Evolutionary conservation across 2,113 vertebrate genomes (phyloP), one percentile per base, ranked within the genome.

Genomic region (Edolisoma coerulescens): DNA sequence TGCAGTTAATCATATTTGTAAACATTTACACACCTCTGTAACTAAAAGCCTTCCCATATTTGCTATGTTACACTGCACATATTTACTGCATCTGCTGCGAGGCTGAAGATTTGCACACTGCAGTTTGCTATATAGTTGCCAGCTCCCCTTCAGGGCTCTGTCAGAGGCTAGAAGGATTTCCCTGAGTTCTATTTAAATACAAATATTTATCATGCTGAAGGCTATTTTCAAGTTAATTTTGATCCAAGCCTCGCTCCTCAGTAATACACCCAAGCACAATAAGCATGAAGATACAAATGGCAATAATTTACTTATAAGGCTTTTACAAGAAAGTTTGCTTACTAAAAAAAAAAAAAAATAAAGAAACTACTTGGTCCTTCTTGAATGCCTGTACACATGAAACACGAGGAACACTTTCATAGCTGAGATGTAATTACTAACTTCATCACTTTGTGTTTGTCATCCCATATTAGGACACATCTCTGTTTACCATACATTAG

Each of bases 1-100:
- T 87, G 61, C 75, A 70, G 82, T 95, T 95, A 93, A 97, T 96
- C 75, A 70, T 61, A 96, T 81, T 89, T 95, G 95, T 95, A 82
- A 97, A 95, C 90, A 94, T 94, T 94, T 97, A 85, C 77, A 91
- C 77, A 88, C 67, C 67, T 81, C 88, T 18, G 1, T 37, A 68
- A 95, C 70, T 60, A 88, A 96, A 97, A 93, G 75, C 71, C 69
- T 96, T 54, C 68, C 15, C 50, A 9, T 85, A 86, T 83, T 95
- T 91, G 79, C 86, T 65, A 65, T 77, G 90, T 65, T 63, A 92
- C 70, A 50, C 57, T 78, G 53, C 88, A 63, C 68, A 47, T 84
- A 91, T 90, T 96, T 91, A 77, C 84, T 60, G 30, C 41, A 45
- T 84, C 78, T 92, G 74, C 79, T 67, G 77, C 0, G 6, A 90